These are phyloP conservation scores for Amblyornis subalaris DNA, from an alignment of 2,113 vertebrate species.

Conservation along the genomic window DNA sequence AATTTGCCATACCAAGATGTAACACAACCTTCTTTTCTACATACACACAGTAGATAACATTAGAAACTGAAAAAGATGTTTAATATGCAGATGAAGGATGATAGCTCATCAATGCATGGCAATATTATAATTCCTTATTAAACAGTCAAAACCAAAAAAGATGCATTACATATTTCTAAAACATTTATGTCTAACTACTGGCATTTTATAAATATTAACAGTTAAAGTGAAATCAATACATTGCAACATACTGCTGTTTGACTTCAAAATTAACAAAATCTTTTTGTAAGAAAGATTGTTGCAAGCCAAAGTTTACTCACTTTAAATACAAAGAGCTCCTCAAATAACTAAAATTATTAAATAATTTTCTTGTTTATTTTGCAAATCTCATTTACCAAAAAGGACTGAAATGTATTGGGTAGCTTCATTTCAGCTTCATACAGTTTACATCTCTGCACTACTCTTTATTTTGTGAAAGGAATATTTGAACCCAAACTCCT, in stretches of 20 bases:
- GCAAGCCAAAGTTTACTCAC: not conserved
- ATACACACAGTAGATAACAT: accelerated
- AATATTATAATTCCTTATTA: not conserved
- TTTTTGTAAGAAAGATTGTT: not conserved
- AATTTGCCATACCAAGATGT: not conserved
- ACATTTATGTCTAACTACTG: not conserved
- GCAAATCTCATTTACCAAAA: not conserved
- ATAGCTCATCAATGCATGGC: not conserved
- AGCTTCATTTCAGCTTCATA: not conserved
- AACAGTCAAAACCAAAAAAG: not conserved
- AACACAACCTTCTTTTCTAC: not conserved
- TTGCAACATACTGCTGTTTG: not conserved
- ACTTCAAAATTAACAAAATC: not conserved
- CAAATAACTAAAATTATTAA: not conserved
- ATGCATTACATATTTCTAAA: not conserved
- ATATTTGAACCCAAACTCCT: not conserved
- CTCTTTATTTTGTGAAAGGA: not conserved
- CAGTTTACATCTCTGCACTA: not conserved
- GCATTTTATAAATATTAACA: not conserved
- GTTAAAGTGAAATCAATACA: not conserved
- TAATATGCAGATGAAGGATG: not conserved
- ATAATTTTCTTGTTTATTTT: not conserved
- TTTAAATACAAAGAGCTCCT: not conserved
- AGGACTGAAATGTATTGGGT: not conserved
- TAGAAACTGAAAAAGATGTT: not conserved